Percentiles rank a stretch among this genome's conserved stretches.
These are phyloP conservation scores for Zygogramma bicolorata DNA, from an alignment of 2,888 invertebrate genomes.

Conservation along the genomic window DNA sequence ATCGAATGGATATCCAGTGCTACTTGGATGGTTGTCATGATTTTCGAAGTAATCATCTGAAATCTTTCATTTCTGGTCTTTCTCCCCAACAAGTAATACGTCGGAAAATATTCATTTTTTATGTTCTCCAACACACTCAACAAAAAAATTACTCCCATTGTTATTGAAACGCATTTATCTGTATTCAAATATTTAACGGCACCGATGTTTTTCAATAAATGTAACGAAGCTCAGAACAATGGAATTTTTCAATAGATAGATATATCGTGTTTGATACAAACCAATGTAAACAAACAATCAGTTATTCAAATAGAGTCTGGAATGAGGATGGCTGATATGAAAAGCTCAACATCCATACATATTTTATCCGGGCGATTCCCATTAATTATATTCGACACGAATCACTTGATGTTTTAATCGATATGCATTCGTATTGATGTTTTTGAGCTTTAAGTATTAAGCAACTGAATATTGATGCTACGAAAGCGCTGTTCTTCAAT, in stretches of 20 bases:
- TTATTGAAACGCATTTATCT: neutral
- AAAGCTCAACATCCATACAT: neutral
- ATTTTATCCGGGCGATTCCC: neutral
- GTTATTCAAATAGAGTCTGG: constrained; percentile 3
- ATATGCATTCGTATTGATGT: neutral
- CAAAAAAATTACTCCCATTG: neutral
- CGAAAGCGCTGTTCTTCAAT: too few relatives aligned
- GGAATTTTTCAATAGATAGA: neutral
- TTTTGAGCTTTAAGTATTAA: neutral
- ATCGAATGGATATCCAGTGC: too few relatives aligned
- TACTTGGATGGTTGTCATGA: too few relatives aligned
- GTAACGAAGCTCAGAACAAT: neutral
- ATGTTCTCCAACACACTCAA: too few relatives aligned
- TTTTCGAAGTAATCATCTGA: too few relatives aligned
- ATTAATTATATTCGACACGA: neutral
- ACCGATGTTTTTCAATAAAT: neutral
- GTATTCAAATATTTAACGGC: neutral
- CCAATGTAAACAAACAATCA: constrained; percentile 7
- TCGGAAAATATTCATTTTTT: too few relatives aligned
- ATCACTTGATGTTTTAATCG: neutral
- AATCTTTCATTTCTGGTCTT: too few relatives aligned
- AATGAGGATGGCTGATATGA: constrained; percentile 2
- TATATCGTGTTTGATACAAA: neutral
- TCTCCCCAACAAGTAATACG: too few relatives aligned
- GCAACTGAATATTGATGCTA: too few relatives aligned